These are phyloP conservation scores for Enteromius unitaeniatus DNA, from an alignment of 2,797 vertebrate species.

Conservation along the genomic window DNA sequence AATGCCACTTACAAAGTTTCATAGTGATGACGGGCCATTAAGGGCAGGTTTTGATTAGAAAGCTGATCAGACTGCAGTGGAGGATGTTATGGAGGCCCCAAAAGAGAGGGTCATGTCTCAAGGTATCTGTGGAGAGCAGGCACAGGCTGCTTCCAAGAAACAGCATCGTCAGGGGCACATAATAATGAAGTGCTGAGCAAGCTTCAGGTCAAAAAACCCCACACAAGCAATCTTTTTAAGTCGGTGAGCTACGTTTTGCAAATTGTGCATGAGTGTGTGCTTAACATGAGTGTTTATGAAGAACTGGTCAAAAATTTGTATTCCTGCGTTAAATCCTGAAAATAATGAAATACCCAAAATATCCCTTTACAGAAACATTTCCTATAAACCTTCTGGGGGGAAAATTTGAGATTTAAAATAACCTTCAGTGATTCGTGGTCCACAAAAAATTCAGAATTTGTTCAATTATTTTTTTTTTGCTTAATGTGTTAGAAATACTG, in stretches of 20 bases:
- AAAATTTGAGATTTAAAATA: background rate
- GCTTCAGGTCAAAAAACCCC: background rate
- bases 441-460: background rate
- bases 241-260: background rate
- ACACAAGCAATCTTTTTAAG: constrained; percentile 1
- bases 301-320: background rate
- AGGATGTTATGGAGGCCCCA: background rate
- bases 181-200: constrained; percentile 49
- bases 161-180: constrained; percentile 5
- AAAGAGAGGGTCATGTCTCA: constrained; percentile 5
- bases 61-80: constrained; percentile 22
- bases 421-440: background rate
- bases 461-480: background rate
- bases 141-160: constrained; percentile 40
- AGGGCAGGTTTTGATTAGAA: constrained; percentile 5
- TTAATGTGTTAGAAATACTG: background rate
- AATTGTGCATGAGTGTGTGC: background rate
- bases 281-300: background rate
- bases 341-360: background rate
- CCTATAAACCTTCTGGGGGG: background rate
- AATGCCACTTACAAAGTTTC: background rate
- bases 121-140: constrained; percentile 9
- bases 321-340: background rate
- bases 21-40: background rate
- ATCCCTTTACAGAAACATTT: background rate